Conservation (phyloP, 2,797 vertebrate genomes). For the Mus caroli region DNA sequence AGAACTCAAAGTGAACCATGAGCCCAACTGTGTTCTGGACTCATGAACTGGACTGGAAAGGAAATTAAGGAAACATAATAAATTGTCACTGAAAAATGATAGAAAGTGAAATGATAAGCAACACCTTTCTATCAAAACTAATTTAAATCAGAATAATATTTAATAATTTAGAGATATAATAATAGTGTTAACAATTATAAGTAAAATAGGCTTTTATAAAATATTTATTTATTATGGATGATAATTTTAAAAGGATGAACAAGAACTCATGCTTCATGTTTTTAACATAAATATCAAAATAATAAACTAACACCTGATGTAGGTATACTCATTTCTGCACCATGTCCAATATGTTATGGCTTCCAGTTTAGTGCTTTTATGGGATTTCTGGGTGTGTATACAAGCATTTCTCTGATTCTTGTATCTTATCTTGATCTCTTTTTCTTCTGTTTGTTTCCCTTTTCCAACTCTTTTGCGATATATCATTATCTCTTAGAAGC, state of each 20-base stretch:
- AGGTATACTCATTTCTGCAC: background rate
- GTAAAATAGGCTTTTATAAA: background rate
- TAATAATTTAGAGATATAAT: background rate
- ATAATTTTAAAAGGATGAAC: slow-evolving; percentile 16
- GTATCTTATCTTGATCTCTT: background rate
- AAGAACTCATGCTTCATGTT: background rate
- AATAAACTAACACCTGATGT: background rate
- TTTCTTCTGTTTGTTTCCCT: background rate
- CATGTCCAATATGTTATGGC: background rate
- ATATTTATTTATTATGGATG: background rate
- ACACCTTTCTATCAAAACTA: background rate
- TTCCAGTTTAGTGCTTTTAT: background rate
- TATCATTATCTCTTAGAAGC: background rate
- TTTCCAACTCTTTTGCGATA: background rate
- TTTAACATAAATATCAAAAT: slow-evolving; percentile 40
- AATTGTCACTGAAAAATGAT: background rate
- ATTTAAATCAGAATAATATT: background rate
- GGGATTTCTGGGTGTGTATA: background rate
- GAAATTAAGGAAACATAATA: background rate
- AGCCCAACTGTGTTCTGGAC: background rate
- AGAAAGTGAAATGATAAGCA: background rate
- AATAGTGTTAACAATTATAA: background rate
- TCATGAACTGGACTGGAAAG: background rate
- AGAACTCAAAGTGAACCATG: background rate
- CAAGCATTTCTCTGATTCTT: background rate